Percentiles rank a stretch among this genome's conserved stretches.
phyloP scores from a whole-genome alignment of 2,888 invertebrate genomes.

The Exephanes ischioxanthus region DNA sequence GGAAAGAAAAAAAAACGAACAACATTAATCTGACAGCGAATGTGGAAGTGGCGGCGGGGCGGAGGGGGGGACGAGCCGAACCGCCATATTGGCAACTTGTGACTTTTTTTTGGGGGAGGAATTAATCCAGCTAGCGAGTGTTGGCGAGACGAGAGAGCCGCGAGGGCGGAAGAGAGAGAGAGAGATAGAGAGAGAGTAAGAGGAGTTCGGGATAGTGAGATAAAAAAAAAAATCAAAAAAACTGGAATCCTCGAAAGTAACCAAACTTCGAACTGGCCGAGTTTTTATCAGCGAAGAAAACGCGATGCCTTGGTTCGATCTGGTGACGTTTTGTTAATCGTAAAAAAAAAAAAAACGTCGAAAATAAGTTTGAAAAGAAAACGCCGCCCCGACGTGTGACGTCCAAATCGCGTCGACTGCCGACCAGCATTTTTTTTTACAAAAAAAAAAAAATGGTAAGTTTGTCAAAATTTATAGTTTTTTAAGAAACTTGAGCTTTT shows the following conservation, averaged over 20 bases:
- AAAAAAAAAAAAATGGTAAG: constrained; percentile 50
- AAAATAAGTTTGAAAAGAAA: constrained; percentile 15
- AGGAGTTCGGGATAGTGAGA: not conserved
- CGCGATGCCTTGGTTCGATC: constrained; percentile 79
- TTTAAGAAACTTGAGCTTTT: not conserved
- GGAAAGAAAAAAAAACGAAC: constrained; percentile 12
- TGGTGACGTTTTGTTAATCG: constrained; percentile 60
- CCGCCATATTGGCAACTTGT: constrained; percentile 85
- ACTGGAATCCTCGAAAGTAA: constrained; percentile 38
- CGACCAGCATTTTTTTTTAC: constrained; percentile 43
- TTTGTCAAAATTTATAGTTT: not conserved
- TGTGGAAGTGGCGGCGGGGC: constrained; percentile 46
- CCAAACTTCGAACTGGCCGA: constrained; percentile 45
- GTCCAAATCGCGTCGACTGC: constrained; percentile 24
- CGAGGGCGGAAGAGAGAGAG: constrained; percentile 32
- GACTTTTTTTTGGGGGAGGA: constrained; percentile 77
- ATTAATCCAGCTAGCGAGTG: constrained; percentile 69
- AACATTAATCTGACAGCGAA: constrained; percentile 70
- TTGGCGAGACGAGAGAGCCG: constrained; percentile 66
- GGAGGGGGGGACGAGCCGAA: constrained; percentile 71
- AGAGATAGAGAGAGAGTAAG: constrained; percentile 15
- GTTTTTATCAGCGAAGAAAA: constrained; percentile 57
- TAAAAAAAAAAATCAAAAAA: no score
- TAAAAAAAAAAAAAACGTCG: not conserved
- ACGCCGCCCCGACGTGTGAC: constrained; percentile 31